Percentiles rank a stretch among this genome's conserved stretches.
phyloP scores from a whole-genome alignment of 2,113 vertebrate species.

The Geococcyx californianus region DNA sequence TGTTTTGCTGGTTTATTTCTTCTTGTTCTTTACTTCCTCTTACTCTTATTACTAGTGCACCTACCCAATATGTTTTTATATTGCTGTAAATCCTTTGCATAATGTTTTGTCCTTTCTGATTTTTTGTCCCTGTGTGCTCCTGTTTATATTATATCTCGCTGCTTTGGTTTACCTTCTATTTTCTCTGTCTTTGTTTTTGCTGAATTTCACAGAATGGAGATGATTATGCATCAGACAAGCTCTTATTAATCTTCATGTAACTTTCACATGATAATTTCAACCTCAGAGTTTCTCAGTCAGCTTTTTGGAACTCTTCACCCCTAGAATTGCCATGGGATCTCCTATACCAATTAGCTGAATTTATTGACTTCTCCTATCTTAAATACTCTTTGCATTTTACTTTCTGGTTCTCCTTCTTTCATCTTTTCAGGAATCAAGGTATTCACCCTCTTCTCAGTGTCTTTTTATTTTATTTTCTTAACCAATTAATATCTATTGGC shows the following conservation, averaged over 20 bases:
- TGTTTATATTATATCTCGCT: neutral
- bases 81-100: neutral
- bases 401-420: neutral
- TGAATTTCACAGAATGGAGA: neutral
- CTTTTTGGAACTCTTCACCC: neutral
- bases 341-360: neutral
- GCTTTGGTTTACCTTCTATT: neutral
- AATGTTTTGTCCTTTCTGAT: neutral
- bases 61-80: neutral
- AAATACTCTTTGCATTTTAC: neutral
- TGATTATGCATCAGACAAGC: neutral
- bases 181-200: neutral
- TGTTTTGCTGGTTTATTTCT: conserved; percentile 43
- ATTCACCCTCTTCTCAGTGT: neutral
- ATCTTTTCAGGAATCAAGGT: neutral
- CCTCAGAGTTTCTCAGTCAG: neutral
- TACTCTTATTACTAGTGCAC: neutral
- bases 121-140: neutral
- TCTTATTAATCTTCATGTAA: neutral
- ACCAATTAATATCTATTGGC: neutral
- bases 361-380: neutral
- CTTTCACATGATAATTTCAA: neutral
- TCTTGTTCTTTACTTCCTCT: neutral
- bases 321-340: neutral
- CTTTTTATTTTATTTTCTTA: neutral